Evolutionary conservation across 2,797 vertebrate genomes (phyloP), one percentile per base, ranked within the genome.

Genomic region (Merluccius polli): DNA sequence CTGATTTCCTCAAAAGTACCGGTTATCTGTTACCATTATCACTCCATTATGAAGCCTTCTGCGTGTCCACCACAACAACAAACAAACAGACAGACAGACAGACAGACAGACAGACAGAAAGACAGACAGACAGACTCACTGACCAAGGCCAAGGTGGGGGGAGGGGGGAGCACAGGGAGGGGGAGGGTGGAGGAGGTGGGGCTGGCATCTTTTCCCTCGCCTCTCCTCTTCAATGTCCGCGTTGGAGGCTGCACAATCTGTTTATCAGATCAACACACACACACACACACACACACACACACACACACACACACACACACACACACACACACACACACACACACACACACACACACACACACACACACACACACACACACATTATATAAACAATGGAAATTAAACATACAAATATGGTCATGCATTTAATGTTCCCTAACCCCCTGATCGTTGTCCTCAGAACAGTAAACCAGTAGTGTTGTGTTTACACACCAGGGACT

Each of bases 61-160:
- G 4, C 31, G 7, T 69, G 13, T 13, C 67, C 29, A 69, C 27
- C 8, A 68, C 30, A 29, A 68, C 11, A 27, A n/a, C n/a, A n/a
- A n/a, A n/a, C n/a, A n/a, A n/a, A n/a, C n/a, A n/a, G n/a, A n/a
- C n/a, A n/a, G n/a, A n/a, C n/a, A 41, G 10, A 71, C 70, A 71
- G 9, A 48, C 41, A 35, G 9, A 8, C 8, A 2, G 69, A 77
- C 27, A 38, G 33, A 70, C 29, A 71, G 38, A 72, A 1, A 71
- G 36, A 71, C 21, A 70, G 52, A 73, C 18, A 72, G 18, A 73
- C 3, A 63, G 30, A 71, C 12, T 11, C 33, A 89, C 94, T 95
- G 92, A 99, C 98, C 90, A 83, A 0, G 63, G 93, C 12, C 27
- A 97, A 83, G 0, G 96, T 97, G 48, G 97, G 96, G 4, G 97